Conservation (phyloP, 2,888 invertebrate genomes). For the Baccha elongata region DNA sequence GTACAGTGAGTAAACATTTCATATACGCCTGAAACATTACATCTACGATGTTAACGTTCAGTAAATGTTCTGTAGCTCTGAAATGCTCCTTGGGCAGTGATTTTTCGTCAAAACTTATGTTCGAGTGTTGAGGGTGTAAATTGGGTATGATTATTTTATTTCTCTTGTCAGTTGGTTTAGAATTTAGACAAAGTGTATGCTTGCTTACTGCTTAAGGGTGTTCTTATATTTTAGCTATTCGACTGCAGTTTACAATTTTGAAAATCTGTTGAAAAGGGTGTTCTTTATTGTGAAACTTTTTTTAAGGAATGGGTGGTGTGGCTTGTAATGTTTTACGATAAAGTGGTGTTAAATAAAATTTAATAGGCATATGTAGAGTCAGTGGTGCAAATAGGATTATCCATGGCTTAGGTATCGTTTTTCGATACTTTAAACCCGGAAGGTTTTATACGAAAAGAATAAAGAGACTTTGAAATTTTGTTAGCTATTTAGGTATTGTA, state of each 20-base stretch:
- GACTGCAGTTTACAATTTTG: conserved; percentile 6
- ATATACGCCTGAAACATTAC: too few species aligned
- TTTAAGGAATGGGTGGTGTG: conserved; percentile 30
- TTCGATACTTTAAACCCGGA: too few species aligned
- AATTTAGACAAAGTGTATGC: not conserved
- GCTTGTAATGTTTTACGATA: conserved; percentile 67
- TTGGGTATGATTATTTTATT: conserved; percentile 42
- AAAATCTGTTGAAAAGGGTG: conserved; percentile 20
- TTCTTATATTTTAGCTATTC: too few species aligned
- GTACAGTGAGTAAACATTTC: too few species aligned
- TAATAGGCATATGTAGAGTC: conserved; percentile 54
- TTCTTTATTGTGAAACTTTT: not conserved
- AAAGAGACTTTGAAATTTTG: too few species aligned
- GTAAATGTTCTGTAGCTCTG: too few species aligned
- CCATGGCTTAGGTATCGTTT: not conserved
- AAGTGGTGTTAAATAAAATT: conserved; percentile 66
- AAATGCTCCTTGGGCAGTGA: too few species aligned
- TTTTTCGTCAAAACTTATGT: conserved; percentile 69
- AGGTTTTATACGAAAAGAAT: too few species aligned
- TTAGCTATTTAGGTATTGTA: too few species aligned
- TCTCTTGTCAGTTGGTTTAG: not conserved
- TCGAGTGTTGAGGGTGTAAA: conserved; percentile 72
- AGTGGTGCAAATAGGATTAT: conserved; percentile 59
- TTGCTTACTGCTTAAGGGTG: conserved; percentile 25
- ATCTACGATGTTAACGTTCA: too few species aligned